Evolutionary conservation across 2,888 invertebrate genomes (phyloP).

Genomic region (Tetranychus piercei): DNA sequence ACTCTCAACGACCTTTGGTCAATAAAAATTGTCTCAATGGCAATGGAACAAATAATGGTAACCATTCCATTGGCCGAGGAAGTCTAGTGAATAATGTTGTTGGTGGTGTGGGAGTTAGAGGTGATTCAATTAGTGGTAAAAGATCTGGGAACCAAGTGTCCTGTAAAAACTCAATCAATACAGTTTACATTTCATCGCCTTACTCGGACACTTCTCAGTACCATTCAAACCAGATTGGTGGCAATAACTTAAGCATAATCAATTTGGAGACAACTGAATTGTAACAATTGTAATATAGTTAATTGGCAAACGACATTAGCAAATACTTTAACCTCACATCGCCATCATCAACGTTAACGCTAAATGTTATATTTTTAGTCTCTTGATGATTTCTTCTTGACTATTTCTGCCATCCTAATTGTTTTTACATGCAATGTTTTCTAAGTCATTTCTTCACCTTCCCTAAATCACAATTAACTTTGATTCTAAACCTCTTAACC

Average conservation of each 20-base stretch:
- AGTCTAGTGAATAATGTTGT: no score
- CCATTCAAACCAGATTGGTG: constrained; percentile 8
- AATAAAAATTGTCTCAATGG: constrained; percentile 2
- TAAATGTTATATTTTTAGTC: neutral
- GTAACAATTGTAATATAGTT: constrained; percentile 10
- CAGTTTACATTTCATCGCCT: constrained; percentile 9
- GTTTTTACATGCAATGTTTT: neutral
- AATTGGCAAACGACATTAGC: neutral
- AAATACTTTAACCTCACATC: neutral
- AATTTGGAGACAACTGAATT: constrained; percentile 23
- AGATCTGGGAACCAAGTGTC: neutral
- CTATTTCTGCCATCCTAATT: neutral
- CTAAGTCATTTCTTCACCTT: neutral
- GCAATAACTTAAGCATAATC: constrained; percentile 20
- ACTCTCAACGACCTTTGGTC: neutral
- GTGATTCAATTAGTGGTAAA: neutral
- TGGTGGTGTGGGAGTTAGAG: neutral
- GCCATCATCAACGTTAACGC: neutral
- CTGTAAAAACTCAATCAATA: neutral
- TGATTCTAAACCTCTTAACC: neutral
- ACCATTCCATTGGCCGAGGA: neutral
- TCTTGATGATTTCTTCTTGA: neutral
- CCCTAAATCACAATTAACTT: neutral
- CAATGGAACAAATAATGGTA: neutral
- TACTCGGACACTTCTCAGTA: constrained; percentile 15